phyloP scores from a whole-genome alignment of 2,797 vertebrate species.

The Odontamblyopus lacepedii region DNA sequence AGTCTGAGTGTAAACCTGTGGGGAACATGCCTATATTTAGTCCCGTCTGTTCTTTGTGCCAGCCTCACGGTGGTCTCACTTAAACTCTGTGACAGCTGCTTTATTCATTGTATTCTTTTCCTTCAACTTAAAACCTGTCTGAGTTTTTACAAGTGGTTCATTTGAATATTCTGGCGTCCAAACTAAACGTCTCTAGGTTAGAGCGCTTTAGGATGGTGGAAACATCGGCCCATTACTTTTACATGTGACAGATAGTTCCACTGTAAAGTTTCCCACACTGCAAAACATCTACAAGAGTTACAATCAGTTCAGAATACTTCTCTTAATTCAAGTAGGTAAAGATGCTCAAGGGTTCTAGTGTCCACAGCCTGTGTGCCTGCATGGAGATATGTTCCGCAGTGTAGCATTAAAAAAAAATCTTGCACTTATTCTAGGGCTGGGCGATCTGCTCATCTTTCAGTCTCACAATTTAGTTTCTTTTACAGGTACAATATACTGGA shows the following conservation, averaged over 20 bases:
- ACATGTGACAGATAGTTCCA: constrained; percentile 44
- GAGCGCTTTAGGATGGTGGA: constrained; percentile 19
- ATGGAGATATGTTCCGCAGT: no score
- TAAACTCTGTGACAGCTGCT: constrained; percentile 54
- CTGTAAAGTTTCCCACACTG: constrained; percentile 39
- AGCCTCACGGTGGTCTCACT: constrained; percentile 47
- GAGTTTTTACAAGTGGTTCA: constrained; percentile 39
- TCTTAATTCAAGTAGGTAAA: no score
- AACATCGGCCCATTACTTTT: constrained; percentile 33
- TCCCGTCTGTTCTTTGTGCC: not conserved
- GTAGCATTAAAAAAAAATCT: no score
- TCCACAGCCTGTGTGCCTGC: no score
- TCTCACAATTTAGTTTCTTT: no score
- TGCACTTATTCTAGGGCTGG: no score
- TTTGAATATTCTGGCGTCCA: constrained; percentile 26
- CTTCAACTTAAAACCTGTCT: constrained; percentile 25
- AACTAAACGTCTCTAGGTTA: constrained; percentile 30
- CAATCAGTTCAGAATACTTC: constrained; percentile 18
- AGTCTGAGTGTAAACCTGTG: no score
- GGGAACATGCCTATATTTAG: not conserved
- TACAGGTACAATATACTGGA: no score
- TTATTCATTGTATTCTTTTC: constrained; percentile 44
- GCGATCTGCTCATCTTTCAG: no score
- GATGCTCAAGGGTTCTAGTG: no score
- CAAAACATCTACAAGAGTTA: constrained; percentile 25